Base-by-base conservation (phyloP, 2,113 vertebrate species). In the Cacatua alba region DNA sequence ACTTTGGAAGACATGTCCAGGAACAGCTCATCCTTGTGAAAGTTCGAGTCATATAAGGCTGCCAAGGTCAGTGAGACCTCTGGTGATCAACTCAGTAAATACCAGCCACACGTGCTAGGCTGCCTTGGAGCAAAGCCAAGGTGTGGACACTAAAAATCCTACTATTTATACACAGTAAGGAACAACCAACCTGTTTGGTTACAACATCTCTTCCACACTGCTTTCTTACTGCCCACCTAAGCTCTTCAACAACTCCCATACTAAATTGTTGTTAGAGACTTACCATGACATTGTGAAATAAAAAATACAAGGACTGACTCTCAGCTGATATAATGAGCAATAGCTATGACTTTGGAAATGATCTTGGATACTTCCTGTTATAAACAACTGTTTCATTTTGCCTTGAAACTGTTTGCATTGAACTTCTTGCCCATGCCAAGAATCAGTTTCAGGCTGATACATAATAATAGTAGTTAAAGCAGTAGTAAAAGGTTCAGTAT, bases 31-130 rank as follows among this genome's bases (percentile, higher is more conserved):
- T 96, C 82, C 94, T 86, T n/a, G 72, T 90, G 53, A 97, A 90
- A 93, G 44, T 88, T 25, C 57, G 53, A 96, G 84, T 95, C 86
- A 93, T 21, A 26, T 6, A 83, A 87, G 20, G 53, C 70, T 95
- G 88, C 74, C 94, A 96, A 96, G 97, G 96, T 98, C 97, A 95
- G 65, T 94, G 71, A 98, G 97, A 98, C 92, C 93, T 96, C 92
- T 90, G 90, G 59, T 96, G 74, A 97, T 85, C 90, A 94, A 90
- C 74, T 88, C 57, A 88, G 72, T 70, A 91, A 96, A 94, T 44
- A 59, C 78, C 55, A 84, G 89, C 48, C 39, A 92, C 76, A 78
- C 19, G 71, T 41, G 6, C 55, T 85, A 78, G 65, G 55, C 69
- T 86, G 72, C 46, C 70, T 82, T 62, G 48, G 75, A 95, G 59